Evolutionary conservation across 2,113 vertebrate species (phyloP), one percentile per base, ranked within the genome.

Genomic region (Eulemur rufifrons): DNA sequence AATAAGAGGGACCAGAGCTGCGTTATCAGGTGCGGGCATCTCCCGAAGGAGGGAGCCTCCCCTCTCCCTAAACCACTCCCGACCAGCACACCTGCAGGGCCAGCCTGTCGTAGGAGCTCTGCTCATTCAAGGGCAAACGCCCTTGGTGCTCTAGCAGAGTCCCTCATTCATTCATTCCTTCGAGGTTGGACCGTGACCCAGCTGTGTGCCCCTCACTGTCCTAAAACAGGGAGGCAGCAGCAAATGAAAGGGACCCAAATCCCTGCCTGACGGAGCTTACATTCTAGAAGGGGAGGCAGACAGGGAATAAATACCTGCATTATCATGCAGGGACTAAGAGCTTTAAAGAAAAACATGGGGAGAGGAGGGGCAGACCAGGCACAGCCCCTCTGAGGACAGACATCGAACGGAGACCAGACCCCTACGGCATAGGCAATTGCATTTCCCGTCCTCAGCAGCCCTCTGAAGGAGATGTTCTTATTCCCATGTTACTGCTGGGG

Each of bases 1-100:
- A 99, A 98, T 96, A 98, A 74, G 84, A 99, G 96, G 98, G 99
- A 99, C 97, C 99, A 99, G 98, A 99, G 99, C 97, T 99, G 99
- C 88, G 97, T 99, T 92, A 99, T 99, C 99, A 99, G 99, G 99
- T 99, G 59, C 1, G 39, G 20, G 66, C 15, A 8, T 11, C 80
- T 27, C 8, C 2, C 17, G 45, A 76, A 63, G 56, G 45, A 21
- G 25, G n/a, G n/a, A 32, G 8, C 11, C 0, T 23, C 27, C 50
- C 76, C 85, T 69, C 29, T 54, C 78, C 78, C 47, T 13, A 39
- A 52, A 4, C 29, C 2, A 52, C 66, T 85, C 25, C 21, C 2
- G 25, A 27, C 20, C 59, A 64, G 34, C 8, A 21, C 18, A 8
- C 29, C 29, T 8, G 27, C 29, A 11, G 34, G 54, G 37, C 20